Percentiles rank a stretch among this genome's conserved stretches.
phyloP scores from a whole-genome alignment of 2,888 invertebrate genomes.

The Ichneumoninae sp. region DNA sequence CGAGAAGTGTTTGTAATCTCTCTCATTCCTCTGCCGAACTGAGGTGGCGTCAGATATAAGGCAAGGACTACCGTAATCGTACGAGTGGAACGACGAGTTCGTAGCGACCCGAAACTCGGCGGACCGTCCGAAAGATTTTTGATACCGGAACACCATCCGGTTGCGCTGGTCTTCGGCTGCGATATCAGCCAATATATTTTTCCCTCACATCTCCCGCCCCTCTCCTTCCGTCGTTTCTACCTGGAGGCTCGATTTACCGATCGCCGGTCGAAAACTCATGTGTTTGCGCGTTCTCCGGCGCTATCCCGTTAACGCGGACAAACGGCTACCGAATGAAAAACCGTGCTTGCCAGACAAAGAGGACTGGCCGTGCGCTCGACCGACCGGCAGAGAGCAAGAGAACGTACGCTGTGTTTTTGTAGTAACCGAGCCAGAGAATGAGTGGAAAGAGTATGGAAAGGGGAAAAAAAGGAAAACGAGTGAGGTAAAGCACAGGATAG shows the following conservation, averaged over 20 bases:
- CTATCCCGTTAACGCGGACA: constrained; percentile 70
- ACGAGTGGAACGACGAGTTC: not conserved
- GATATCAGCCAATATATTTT: constrained; percentile 27
- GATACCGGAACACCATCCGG: not conserved
- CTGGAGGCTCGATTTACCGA: constrained; percentile 55
- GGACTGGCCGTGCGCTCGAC: not conserved
- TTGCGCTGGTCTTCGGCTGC: not conserved
- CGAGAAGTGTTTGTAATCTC: no score
- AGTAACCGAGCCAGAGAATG: constrained; percentile 50
- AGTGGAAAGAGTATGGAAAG: constrained; percentile 14
- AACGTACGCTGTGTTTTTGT: constrained; percentile 44
- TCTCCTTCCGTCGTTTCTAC: not conserved
- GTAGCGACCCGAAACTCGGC: not conserved
- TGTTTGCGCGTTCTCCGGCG: constrained; percentile 22
- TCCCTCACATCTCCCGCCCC: constrained; percentile 1
- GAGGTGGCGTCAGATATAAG: no score
- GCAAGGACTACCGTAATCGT: not conserved
- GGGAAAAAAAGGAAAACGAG: constrained; percentile 11
- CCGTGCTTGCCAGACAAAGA: constrained; percentile 8
- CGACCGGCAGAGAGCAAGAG: not conserved
- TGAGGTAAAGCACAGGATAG: constrained; percentile 4
- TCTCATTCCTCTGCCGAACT: no score
- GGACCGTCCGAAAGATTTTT: not conserved
- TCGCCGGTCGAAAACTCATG: constrained; percentile 49
- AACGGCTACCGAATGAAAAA: constrained; percentile 70